Base-by-base conservation (phyloP, 2,797 vertebrate species). In the Sebastes oblongus region DNA sequence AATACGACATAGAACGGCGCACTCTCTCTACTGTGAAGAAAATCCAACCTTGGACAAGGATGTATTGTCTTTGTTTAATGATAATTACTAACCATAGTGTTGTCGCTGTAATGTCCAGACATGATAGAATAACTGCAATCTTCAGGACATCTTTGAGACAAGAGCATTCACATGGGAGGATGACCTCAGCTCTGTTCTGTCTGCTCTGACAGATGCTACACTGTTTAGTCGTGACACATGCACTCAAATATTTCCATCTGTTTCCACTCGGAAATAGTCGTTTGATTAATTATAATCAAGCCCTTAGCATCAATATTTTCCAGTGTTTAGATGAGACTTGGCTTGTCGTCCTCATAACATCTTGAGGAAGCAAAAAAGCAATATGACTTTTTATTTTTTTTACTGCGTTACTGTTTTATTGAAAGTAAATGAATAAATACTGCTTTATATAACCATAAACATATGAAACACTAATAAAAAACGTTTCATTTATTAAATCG, bases 241-340 rank as follows among this genome's bases (percentile, higher is more conserved):
- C 73, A 4, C 69, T 85, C 65, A 90, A 82, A 88, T 78, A 88
- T 92, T 89, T 91, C 84, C 83, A 85, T 89, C 85, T 90, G 86
- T 89, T 91, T 92, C 87, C 81, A 71, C 78, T 91, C n/a, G 20
- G 65, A 83, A 85, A 84, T 81, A 39, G 81, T 75, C 8, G 11
- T 89, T 83, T 77, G 73, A 84, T 88, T 86, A 77, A 84, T 86
- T 86, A 65, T 77, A 87, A 89, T 90, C 77, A 89, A 84, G 83
- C 67, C 50, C 64, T 71, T 54, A 55, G 70, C 74, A 22, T 90
- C 83, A 83, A 70, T 86, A 82, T 86, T 89, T 90, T 82, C 80
- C 74, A 42, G 24, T 78, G 73, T 87, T 91, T 90, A 54, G 73
- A 82, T 52, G 65, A 75, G 50, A 83, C 80, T 87, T 86, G 80